phyloP scores from a whole-genome alignment of 2,113 vertebrate genomes.

The Protomyctophum bolini region DNA sequence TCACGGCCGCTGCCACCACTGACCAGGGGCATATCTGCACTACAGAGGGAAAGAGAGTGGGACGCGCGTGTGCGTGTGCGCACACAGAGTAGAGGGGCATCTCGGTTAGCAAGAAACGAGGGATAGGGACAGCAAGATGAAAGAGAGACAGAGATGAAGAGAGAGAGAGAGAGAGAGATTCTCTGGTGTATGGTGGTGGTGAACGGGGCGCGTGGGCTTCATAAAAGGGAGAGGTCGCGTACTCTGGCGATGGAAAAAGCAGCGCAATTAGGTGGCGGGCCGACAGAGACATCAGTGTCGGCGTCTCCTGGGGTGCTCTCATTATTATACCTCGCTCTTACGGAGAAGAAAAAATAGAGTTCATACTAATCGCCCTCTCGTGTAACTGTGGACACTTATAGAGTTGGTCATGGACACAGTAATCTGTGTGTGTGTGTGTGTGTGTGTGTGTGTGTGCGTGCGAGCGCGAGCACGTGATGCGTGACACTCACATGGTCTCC shows the following conservation, averaged over 20 bases:
- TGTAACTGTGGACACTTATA: conserved; percentile 71
- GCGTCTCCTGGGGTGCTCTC: conserved; percentile 67
- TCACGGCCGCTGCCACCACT: conserved; percentile 70
- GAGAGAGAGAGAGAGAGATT: conserved; percentile 34
- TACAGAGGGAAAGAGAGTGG: conserved; percentile 52
- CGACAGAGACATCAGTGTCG: conserved; percentile 65
- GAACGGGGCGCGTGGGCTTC: conserved; percentile 51
- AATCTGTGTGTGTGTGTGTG: conserved; percentile 27
- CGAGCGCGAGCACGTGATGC: conserved; percentile 7
- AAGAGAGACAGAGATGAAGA: conserved; percentile 29
- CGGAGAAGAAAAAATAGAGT: conserved; percentile 58
- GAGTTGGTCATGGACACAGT: conserved; percentile 49
- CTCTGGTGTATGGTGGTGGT: conserved; percentile 40
- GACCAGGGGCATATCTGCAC: conserved; percentile 65
- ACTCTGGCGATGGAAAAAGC: conserved; percentile 74
- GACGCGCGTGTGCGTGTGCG: neutral
- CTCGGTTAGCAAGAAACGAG: neutral
- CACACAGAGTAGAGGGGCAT: neutral
- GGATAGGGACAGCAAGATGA: conserved; percentile 11
- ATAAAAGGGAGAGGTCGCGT: conserved; percentile 70
- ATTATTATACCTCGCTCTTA: conserved; percentile 70
- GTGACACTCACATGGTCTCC: neutral
- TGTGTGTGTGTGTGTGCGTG: conserved; percentile 11
- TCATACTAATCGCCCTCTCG: conserved; percentile 70
- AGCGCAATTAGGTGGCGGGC: conserved; percentile 78